Evolutionary conservation across 2,888 invertebrate genomes (phyloP).

Genomic region (Heliothis peltigera): DNA sequence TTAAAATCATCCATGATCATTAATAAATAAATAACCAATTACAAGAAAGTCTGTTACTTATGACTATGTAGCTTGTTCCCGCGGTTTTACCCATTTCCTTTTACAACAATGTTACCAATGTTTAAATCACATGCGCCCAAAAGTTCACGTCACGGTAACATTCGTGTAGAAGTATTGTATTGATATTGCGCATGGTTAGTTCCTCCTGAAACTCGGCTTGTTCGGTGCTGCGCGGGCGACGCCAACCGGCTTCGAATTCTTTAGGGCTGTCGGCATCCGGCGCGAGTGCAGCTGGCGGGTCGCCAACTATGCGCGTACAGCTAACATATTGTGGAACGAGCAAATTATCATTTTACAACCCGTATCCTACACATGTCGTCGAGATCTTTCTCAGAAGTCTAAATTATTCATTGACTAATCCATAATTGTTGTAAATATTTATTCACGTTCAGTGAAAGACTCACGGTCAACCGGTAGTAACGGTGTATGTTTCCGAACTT

Average conservation of each 20-base stretch:
- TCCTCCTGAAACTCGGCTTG: conserved; percentile 15
- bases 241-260: conserved; percentile 59
- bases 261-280: conserved; percentile 76
- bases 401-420: conserved; percentile 63
- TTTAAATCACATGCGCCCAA: no score
- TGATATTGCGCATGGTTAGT: conserved; percentile 14
- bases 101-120: no score
- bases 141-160: no score
- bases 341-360: conserved; percentile 72
- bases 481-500: conserved; percentile 38
- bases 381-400: conserved; percentile 65
- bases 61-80: no score
- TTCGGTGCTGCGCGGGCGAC: conserved; percentile 22
- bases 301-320: conserved; percentile 77
- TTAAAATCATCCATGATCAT: no score
- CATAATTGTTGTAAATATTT: conserved; percentile 55
- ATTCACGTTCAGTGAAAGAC: conserved; percentile 58
- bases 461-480: conserved; percentile 53
- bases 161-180: not conserved
- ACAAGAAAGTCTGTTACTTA: no score
- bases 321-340: conserved; percentile 77
- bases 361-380: conserved; percentile 66
- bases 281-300: conserved; percentile 80
- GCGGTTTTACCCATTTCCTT: no score
- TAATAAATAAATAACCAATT: no score